phyloP scores from a whole-genome alignment of 2,888 invertebrate species.

The Troides aeacus region DNA sequence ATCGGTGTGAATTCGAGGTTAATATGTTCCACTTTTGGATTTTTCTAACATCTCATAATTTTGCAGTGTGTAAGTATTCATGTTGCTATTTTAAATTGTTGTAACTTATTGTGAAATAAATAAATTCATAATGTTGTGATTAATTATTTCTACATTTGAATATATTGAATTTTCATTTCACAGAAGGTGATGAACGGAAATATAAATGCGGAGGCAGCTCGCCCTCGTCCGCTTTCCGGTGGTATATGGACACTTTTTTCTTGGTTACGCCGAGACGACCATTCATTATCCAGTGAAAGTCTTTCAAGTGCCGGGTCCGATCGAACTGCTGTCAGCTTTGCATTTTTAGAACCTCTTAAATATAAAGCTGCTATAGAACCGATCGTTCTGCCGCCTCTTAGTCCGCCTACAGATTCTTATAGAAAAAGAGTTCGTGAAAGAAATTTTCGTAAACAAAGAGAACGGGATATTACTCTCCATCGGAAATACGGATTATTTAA shows the following conservation, averaged over 20 bases:
- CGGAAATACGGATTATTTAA: conserved; percentile 82
- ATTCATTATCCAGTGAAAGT: conserved; percentile 70
- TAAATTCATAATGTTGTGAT: background rate
- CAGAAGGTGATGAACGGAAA: conserved; percentile 63
- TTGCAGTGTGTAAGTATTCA: conserved; percentile 56
- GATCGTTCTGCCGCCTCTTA: conserved; percentile 68
- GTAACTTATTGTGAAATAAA: background rate
- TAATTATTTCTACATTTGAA: background rate
- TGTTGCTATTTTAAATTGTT: background rate
- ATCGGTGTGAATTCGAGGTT: conserved; percentile 42
- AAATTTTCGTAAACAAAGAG: conserved; percentile 78
- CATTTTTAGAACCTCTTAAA: conserved; percentile 81
- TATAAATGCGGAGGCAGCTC: conserved; percentile 51
- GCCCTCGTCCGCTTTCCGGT: conserved; percentile 69
- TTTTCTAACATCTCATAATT: conserved; percentile 47
- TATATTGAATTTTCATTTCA: conserved; percentile 23
- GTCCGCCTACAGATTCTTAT: conserved; percentile 83
- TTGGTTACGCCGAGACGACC: conserved; percentile 84
- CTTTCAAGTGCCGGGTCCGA: conserved; percentile 85
- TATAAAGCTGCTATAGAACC: conserved; percentile 65
- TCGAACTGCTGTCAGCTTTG: conserved; percentile 86
- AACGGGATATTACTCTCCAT: conserved; percentile 81
- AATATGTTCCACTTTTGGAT: conserved; percentile 53
- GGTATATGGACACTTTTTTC: conserved; percentile 83
- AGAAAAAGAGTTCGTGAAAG: conserved; percentile 81